Percentiles rank a stretch among this genome's conserved stretches.
Evolutionary conservation across 2,113 vertebrate genomes (phyloP).

Genomic region (Lepus timidus): DNA sequence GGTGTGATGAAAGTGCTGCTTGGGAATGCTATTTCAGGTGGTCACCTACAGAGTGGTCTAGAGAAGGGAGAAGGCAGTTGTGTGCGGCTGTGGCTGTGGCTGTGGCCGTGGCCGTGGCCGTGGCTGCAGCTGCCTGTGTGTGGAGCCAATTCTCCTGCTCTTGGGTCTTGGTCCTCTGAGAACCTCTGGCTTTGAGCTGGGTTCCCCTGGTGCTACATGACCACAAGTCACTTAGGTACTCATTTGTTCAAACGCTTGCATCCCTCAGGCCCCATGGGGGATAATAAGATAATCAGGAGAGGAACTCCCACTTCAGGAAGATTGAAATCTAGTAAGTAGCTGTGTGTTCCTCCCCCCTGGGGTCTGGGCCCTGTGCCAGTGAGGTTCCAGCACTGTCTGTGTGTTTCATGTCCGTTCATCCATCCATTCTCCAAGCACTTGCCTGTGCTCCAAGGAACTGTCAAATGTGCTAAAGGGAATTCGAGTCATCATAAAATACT

Average conservation of each 20-base stretch:
- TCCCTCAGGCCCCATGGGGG: neutral
- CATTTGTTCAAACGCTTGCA: neutral
- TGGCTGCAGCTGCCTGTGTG: no score
- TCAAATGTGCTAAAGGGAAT: neutral
- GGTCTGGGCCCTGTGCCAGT: neutral
- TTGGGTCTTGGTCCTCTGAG: neutral
- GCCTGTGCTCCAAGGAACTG: neutral
- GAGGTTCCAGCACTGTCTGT: neutral
- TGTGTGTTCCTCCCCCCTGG: neutral
- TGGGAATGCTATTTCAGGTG: neutral
- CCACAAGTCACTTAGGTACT: neutral
- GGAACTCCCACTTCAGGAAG: neutral
- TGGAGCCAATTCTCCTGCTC: neutral
- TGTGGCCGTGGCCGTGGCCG: no score
- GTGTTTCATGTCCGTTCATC: neutral
- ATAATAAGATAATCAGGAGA: neutral
- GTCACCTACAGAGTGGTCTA: neutral
- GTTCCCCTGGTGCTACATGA: neutral
- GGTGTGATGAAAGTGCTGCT: neutral
- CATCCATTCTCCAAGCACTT: neutral
- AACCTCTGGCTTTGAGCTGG: neutral
- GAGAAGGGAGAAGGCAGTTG: neutral
- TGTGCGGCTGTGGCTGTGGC: neutral
- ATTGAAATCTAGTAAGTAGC: neutral
- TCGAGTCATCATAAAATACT: neutral